Conservation (phyloP, 1,140 invertebrate species). For the Bombus impatiens region DNA sequence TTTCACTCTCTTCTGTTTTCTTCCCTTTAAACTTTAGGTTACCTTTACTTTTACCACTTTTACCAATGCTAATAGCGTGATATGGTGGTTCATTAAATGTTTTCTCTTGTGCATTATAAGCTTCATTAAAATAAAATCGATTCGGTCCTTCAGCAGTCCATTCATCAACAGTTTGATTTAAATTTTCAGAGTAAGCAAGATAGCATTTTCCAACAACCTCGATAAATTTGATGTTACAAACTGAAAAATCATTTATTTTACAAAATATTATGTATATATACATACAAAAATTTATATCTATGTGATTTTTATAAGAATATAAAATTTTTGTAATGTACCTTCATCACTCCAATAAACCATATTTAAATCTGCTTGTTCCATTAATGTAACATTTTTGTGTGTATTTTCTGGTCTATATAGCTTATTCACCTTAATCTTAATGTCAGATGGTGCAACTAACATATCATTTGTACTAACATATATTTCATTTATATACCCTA, state of each 20-base stretch:
- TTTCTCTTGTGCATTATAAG: conserved; percentile 85
- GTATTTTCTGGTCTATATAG: conserved; percentile 92
- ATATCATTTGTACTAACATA: conserved; percentile 82
- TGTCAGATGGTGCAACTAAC: conserved; percentile 83
- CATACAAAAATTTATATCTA: background rate
- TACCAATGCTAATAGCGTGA: conserved; percentile 84
- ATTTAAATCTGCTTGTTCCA: conserved; percentile 88
- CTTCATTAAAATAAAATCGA: conserved; percentile 90
- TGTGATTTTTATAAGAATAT: background rate
- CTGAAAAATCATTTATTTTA: conserved; percentile 74
- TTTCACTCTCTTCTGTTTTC: conserved; percentile 49
- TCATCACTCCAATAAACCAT: conserved; percentile 90
- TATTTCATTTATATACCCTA: conserved; percentile 87
- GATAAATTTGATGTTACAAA: conserved; percentile 82
- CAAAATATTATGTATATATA: background rate
- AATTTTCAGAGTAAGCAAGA: conserved; percentile 84
- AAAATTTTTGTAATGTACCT: conserved; percentile 78
- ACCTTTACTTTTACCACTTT: conserved; percentile 84
- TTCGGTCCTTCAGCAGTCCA: conserved; percentile 87
- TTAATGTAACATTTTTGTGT: conserved; percentile 81
- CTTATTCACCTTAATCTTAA: conserved; percentile 87
- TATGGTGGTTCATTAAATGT: conserved; percentile 86
- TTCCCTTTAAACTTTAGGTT: conserved; percentile 87
- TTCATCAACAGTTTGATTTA: conserved; percentile 82
- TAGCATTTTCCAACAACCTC: conserved; percentile 86